Evolutionary conservation across 30 jellyfish, hydroid and myxozoan species (phyloP).

Genomic region (Turritopsis rubra): DNA sequence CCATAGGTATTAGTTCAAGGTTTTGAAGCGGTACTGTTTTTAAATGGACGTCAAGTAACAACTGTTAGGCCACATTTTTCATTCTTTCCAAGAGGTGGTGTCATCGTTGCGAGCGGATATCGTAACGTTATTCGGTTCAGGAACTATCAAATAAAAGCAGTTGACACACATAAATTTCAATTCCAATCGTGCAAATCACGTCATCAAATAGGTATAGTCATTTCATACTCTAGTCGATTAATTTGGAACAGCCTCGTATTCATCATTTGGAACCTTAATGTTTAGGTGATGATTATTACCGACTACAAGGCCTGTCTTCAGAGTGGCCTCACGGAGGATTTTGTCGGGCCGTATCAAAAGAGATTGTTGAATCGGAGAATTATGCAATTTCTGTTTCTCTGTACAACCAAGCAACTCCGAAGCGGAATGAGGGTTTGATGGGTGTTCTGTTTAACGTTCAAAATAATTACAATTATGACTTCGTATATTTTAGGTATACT

Average conservation of each 20-base stretch:
- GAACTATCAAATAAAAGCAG: constrained; percentile 42
- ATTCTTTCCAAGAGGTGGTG: constrained; percentile 74
- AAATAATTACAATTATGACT: constrained; percentile 61
- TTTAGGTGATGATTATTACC: constrained; percentile 32
- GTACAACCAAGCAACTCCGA: constrained; percentile 48
- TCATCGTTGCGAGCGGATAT: constrained; percentile 66
- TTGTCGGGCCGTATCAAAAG: constrained; percentile 54
- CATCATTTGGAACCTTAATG: not conserved
- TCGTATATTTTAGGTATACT: constrained; percentile 58
- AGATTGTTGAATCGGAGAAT: constrained; percentile 24
- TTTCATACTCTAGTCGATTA: no score
- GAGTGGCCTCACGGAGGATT: constrained; percentile 83
- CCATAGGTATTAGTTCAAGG: constrained; percentile 56
- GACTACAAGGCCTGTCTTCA: constrained; percentile 48
- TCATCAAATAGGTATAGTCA: constrained; percentile 30
- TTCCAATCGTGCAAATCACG: constrained; percentile 58
- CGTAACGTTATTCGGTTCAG: constrained; percentile 45
- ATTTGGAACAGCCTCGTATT: not conserved
- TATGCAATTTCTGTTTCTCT: constrained; percentile 58
- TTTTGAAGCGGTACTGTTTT: constrained; percentile 48
- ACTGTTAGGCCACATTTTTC: constrained; percentile 62
- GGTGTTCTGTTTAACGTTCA: constrained; percentile 70
- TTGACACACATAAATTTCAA: constrained; percentile 39
- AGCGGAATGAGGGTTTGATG: constrained; percentile 45
- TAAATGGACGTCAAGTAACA: constrained; percentile 39